These are phyloP conservation scores for Enteromius fasciolatus DNA, from an alignment of 2,797 vertebrate species.

Conservation along the genomic window DNA sequence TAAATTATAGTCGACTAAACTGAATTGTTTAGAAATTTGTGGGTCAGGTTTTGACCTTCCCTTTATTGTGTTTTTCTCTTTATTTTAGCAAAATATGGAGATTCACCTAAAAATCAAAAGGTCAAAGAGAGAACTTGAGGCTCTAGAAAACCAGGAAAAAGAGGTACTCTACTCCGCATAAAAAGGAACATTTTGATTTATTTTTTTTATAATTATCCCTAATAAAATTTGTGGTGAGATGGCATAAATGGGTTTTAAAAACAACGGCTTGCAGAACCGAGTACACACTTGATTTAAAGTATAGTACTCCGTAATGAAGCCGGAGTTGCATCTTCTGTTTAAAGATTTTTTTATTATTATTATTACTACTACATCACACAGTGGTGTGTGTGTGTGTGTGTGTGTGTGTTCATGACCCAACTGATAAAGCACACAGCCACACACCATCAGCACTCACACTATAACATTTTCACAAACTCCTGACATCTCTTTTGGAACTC, in stretches of 20 bases:
- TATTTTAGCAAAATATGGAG: slow-evolving; percentile 94
- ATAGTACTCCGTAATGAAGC: background rate
- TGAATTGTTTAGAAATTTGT: background rate
- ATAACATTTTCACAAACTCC: background rate
- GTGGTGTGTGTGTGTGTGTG: background rate
- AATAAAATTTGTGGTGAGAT: background rate
- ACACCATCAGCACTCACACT: background rate
- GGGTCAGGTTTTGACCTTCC: background rate
- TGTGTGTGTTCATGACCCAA: background rate
- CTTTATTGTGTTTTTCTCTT: slow-evolving; percentile 40
- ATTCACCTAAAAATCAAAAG: slow-evolving; percentile 95
- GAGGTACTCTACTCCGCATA: slow-evolving; percentile 74
- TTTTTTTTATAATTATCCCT: too few relatives aligned
- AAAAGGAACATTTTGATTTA: background rate
- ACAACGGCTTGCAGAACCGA: background rate
- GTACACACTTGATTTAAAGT: background rate
- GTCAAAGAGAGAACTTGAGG: slow-evolving; percentile 93
- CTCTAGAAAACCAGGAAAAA: slow-evolving; percentile 93
- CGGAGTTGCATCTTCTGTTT: background rate
- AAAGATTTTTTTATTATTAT: background rate
- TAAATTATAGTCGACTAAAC: background rate
- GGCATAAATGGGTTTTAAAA: background rate
- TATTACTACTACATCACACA: background rate
- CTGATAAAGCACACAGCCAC: background rate
- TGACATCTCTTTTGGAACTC: background rate